These are phyloP conservation scores for Hypolimnas misippus DNA, from an alignment of 2,888 invertebrate genomes.

Conservation along the genomic window DNA sequence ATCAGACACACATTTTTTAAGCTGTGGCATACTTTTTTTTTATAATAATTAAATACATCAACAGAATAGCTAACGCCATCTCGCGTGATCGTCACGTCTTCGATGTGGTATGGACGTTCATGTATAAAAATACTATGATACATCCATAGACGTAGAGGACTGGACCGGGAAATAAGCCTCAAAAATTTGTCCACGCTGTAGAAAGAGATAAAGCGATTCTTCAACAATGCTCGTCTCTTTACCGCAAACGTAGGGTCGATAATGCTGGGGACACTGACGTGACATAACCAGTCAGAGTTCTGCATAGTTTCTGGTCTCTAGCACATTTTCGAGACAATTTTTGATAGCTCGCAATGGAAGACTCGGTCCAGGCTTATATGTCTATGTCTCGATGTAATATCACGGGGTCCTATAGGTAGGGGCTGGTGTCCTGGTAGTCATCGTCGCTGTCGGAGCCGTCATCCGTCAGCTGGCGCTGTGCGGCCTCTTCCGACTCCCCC, in stretches of 20 bases:
- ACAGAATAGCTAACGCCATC: conserved; percentile 47
- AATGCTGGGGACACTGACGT: too few relatives aligned
- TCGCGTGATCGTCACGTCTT: conserved; percentile 37
- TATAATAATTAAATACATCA: conserved; percentile 62
- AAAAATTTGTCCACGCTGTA: too few relatives aligned
- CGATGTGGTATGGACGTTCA: conserved; percentile 51
- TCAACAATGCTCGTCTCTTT: too few relatives aligned
- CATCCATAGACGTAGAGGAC: conserved; percentile 13
- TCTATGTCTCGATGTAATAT: background rate
- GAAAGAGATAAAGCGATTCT: too few relatives aligned
- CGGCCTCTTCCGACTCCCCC: conserved; percentile 67
- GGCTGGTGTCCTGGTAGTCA: conserved; percentile 77
- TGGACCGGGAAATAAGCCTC: background rate
- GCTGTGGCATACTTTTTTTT: conserved; percentile 52
- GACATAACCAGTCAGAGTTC: too few relatives aligned
- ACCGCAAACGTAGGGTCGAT: too few relatives aligned
- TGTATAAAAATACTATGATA: conserved; percentile 53
- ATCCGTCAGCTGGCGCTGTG: conserved; percentile 79
- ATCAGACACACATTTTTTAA: conserved; percentile 62
- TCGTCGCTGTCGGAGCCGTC: conserved; percentile 78
- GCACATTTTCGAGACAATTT: too few relatives aligned
- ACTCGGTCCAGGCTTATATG: too few relatives aligned
- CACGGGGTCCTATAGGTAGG: conserved; percentile 66
- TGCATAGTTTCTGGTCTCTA: too few relatives aligned
- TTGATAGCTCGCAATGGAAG: background rate